Base-by-base conservation (phyloP, 2,113 vertebrate species). In the Trematomus loennbergii region DNA sequence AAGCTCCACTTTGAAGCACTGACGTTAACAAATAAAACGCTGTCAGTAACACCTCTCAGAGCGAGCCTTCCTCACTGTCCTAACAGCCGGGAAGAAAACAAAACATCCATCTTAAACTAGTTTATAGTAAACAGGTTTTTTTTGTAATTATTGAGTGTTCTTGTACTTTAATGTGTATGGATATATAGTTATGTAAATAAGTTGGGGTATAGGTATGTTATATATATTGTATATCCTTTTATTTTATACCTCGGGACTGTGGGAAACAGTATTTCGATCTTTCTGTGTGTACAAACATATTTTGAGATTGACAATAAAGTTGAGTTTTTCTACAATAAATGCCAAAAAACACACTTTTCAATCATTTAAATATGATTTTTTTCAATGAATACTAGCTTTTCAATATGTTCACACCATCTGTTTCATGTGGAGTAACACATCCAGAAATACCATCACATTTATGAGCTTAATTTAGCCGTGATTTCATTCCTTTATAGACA, bases 1-100 rank as follows among this genome's bases (percentile, higher is more conserved):
- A 87, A 83, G 87, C 87, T 69, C 9, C 4, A 55, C 63, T 74
- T 83, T 75, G 72, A 59, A 76, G 76, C 49, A 8, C 67, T 46
- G 60, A 71, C 70, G 74, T 81, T 72, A 79, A 86, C 15, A 13
- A 81, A 81, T 66, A 17, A 74, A 81, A 55, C 60, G 77, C 74
- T 82, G 73, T 76, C 78, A 77, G 66, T 64, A n/a, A 54, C 64
- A 69, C 48, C 58, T 17, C 45, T 43, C 70, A 50, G 60, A 57
- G 36, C 74, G 75, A 64, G 61, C 43, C 58, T 1, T 59, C 40
- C 64, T 57, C 67, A 49, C 54, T 49, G 62, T 48, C 72, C 58
- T 18, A 22, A 49, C 33, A 65, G 79, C 50, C 55, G 58, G 74
- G 43, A 29, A 53, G 68, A 40, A 40, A 40, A 36, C 36, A 36